These are phyloP conservation scores for Parnassius orleans DNA, from an alignment of 2,888 invertebrate species.

Conservation along the genomic window DNA sequence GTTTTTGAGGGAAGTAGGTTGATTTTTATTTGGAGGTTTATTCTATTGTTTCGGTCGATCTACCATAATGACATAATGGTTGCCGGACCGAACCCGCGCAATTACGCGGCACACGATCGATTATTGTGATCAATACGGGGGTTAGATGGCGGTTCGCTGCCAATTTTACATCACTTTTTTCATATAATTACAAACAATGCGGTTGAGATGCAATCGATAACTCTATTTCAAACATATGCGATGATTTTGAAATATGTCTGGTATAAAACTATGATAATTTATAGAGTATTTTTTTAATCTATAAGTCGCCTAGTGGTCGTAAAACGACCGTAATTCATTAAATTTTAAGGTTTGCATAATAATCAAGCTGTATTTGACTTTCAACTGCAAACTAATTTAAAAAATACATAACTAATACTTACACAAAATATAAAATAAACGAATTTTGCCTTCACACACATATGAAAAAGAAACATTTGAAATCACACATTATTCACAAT, in stretches of 20 bases:
- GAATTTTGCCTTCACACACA: too few relatives aligned
- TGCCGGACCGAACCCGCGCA: conserved; percentile 73
- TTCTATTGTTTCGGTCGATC: conserved; percentile 72
- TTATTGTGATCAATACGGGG: conserved; percentile 80
- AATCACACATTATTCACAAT: too few relatives aligned
- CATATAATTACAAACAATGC: conserved; percentile 65
- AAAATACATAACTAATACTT: too few relatives aligned
- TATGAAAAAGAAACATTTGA: too few relatives aligned
- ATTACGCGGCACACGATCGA: conserved; percentile 81
- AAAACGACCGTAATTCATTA: too few relatives aligned
- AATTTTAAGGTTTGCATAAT: too few relatives aligned
- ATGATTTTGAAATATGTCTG: not conserved
- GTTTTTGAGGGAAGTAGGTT: conserved; percentile 25
- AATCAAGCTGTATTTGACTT: too few relatives aligned
- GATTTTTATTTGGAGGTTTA: conserved; percentile 31
- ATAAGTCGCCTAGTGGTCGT: too few relatives aligned
- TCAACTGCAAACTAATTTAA: too few relatives aligned
- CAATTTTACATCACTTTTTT: conserved; percentile 73
- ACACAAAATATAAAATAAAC: too few relatives aligned
- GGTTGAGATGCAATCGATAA: conserved; percentile 62
- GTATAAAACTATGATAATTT: too few relatives aligned
- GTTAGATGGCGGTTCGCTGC: conserved; percentile 77
- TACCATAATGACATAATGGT: conserved; percentile 79
- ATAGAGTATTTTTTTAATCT: too few relatives aligned
- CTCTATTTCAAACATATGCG: conserved; percentile 34